Percentiles rank a stretch among this genome's conserved stretches.
Evolutionary conservation across 2,888 invertebrate species (phyloP).

Genomic region (Siphlonurus alternatus): DNA sequence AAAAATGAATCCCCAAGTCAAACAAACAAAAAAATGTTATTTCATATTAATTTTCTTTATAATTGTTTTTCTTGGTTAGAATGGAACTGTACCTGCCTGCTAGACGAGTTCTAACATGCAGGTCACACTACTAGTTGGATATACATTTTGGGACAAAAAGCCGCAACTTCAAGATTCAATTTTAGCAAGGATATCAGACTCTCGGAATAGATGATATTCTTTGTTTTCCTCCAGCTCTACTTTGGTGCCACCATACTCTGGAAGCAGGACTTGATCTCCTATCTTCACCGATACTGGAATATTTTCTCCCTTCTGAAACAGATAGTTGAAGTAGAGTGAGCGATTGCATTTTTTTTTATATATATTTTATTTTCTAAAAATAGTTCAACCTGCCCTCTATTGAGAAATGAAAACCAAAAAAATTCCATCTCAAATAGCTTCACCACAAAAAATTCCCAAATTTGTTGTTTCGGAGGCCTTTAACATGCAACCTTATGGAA

Average conservation of each 20-base stretch:
- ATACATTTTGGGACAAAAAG: neutral
- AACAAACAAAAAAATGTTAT: neutral
- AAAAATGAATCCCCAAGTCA: neutral
- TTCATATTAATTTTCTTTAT: neutral
- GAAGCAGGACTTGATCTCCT: constrained; percentile 88
- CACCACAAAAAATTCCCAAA: too few species aligned
- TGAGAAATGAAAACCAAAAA: too few species aligned
- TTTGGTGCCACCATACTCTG: constrained; percentile 98
- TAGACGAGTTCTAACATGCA: neutral
- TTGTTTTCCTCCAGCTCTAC: constrained; percentile 71
- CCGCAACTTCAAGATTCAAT: constrained; percentile 31
- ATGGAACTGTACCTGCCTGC: neutral
- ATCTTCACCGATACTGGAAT: constrained; percentile 67
- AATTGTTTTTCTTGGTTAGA: neutral
- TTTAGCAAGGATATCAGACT: constrained; percentile 91
- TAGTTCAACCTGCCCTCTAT: too few species aligned
- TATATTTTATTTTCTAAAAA: too few species aligned
- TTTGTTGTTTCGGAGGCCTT: too few species aligned
- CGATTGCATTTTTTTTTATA: too few species aligned
- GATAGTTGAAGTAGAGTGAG: too few species aligned
- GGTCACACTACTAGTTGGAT: neutral
- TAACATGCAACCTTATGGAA: too few species aligned
- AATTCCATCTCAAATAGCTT: too few species aligned
- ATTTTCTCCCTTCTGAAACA: constrained; percentile 55
- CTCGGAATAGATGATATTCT: constrained; percentile 88